These are phyloP conservation scores for Tyria jacobaeae DNA, from an alignment of 2,888 invertebrate genomes.

Conservation along the genomic window DNA sequence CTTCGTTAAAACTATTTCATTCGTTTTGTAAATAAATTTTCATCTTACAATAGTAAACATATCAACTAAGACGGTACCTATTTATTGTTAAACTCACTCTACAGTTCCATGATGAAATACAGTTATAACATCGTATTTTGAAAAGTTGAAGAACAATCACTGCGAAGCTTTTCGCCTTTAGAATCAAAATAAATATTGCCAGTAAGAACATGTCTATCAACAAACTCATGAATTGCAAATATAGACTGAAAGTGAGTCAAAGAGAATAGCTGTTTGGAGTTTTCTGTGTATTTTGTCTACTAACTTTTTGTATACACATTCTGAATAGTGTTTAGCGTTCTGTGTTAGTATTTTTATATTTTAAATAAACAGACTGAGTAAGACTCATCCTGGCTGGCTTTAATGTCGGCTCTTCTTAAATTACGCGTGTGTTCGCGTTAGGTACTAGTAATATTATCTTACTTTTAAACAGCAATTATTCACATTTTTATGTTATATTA, in stretches of 20 bases:
- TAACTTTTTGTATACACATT: not conserved
- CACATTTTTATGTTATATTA: no score
- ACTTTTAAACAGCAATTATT: no score
- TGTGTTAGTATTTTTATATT: not conserved
- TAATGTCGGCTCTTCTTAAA: no score
- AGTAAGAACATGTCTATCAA: constrained; percentile 32
- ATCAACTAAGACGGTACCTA: not conserved
- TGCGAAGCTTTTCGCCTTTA: not conserved
- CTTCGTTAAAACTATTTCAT: not conserved
- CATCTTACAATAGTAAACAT: not conserved
- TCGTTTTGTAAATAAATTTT: not conserved
- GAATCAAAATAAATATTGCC: constrained; percentile 22
- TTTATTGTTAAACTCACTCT: not conserved
- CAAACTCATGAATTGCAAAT: constrained; percentile 49
- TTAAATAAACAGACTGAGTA: not conserved
- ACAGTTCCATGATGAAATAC: not conserved
- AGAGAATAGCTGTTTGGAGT: constrained; percentile 9
- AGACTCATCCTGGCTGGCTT: no score
- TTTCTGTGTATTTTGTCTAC: not conserved
- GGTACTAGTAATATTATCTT: no score
- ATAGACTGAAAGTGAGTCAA: constrained; percentile 17
- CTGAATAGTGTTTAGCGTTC: not conserved
- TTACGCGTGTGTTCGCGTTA: no score
- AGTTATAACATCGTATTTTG: not conserved
- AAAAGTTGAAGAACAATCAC: not conserved